Evolutionary conservation across 2,888 invertebrate species (phyloP).

Genomic region (Caenorhabditis uteleia): DNA sequence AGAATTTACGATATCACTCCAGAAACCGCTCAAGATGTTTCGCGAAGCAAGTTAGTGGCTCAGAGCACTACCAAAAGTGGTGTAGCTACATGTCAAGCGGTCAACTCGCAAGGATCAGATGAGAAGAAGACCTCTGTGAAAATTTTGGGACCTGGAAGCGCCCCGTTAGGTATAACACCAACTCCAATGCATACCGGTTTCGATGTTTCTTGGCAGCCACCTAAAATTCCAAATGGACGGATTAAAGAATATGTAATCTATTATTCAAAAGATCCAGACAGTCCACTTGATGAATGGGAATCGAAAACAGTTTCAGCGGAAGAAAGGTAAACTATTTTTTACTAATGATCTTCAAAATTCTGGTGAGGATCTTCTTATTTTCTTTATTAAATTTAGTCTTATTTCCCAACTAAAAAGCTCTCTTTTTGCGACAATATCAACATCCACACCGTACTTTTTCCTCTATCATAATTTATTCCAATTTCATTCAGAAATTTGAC

Average conservation of each 20-base stretch:
- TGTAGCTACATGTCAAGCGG: slow-evolving; percentile 59
- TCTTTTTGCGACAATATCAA: too few relatives aligned
- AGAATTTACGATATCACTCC: slow-evolving; percentile 65
- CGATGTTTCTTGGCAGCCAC: slow-evolving; percentile 65
- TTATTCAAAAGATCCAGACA: slow-evolving; percentile 66
- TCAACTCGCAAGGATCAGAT: slow-evolving; percentile 60
- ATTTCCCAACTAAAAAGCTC: not conserved
- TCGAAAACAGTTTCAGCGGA: slow-evolving; percentile 59
- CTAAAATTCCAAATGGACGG: slow-evolving; percentile 62
- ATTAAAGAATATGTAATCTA: slow-evolving; percentile 66
- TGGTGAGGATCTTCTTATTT: not conserved
- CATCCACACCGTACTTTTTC: not conserved
- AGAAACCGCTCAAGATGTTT: slow-evolving; percentile 56
- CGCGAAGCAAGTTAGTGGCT: slow-evolving; percentile 60
- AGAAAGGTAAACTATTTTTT: slow-evolving; percentile 2
- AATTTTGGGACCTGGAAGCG: slow-evolving; percentile 64
- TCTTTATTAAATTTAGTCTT: not conserved
- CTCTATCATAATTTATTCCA: too few relatives aligned
- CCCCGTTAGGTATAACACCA: slow-evolving; percentile 57
- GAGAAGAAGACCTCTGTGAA: slow-evolving; percentile 62
- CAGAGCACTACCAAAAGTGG: slow-evolving; percentile 64
- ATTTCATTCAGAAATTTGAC: slow-evolving; percentile 41
- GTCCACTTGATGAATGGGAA: slow-evolving; percentile 61
- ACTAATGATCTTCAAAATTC: not conserved
- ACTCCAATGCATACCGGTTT: slow-evolving; percentile 65